phyloP scores from a whole-genome alignment of 2,888 invertebrate species.

The Stictocephala bisonia region DNA sequence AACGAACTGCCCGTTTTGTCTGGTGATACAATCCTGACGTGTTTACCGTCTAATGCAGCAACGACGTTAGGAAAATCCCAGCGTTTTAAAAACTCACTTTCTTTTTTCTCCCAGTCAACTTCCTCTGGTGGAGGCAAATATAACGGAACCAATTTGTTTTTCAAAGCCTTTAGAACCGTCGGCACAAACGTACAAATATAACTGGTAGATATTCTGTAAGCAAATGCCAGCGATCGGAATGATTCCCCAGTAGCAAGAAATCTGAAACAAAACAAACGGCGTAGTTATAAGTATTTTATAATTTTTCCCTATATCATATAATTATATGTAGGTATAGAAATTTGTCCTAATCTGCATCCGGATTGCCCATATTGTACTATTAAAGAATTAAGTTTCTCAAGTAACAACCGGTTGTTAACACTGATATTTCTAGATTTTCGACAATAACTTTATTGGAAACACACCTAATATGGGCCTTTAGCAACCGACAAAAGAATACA shows the following conservation, averaged over 20 bases:
- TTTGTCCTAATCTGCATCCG: too few species aligned
- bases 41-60: conserved; percentile 10
- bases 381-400: too few species aligned
- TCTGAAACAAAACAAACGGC: conserved; percentile 19
- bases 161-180: neutral
- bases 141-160: neutral
- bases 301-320: too few species aligned
- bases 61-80: conserved; percentile 19
- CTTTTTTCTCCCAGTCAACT: conserved; percentile 16
- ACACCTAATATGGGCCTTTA: too few species aligned
- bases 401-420: too few species aligned
- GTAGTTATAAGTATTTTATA: too few species aligned
- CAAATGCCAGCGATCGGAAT: neutral
- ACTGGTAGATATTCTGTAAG: conserved; percentile 10
- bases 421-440: too few species aligned
- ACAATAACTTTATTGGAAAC: too few species aligned
- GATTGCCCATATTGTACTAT: too few species aligned
- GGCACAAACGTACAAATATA: conserved; percentile 4
- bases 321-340: too few species aligned
- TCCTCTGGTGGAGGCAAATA: neutral
- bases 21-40: conserved; percentile 17
- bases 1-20: conserved; percentile 13
- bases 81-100: neutral
- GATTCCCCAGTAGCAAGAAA: conserved; percentile 24
- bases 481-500: too few species aligned